Percentiles rank a stretch among this genome's conserved stretches.
phyloP scores from a whole-genome alignment of 2,888 invertebrate genomes.

The Diachrysia chrysitis region DNA sequence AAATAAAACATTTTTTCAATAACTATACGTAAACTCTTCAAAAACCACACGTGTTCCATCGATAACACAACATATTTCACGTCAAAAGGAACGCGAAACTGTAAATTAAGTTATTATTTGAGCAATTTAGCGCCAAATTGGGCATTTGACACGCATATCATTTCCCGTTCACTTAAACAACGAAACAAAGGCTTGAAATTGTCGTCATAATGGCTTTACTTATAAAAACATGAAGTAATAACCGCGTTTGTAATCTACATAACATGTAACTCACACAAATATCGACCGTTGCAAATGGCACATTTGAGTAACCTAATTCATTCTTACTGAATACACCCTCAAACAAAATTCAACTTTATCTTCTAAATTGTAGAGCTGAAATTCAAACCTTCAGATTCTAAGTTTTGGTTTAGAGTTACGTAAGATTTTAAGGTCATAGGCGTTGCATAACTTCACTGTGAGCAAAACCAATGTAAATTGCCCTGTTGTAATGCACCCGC shows the following conservation, averaged over 20 bases:
- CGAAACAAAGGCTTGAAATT: slow-evolving; percentile 44
- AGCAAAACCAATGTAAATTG: slow-evolving; percentile 69
- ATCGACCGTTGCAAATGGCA: slow-evolving; percentile 66
- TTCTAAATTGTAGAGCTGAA: slow-evolving; percentile 29
- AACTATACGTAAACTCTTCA: too few relatives aligned
- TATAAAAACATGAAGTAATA: slow-evolving; percentile 52
- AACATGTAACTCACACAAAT: slow-evolving; percentile 47
- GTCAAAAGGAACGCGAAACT: not conserved
- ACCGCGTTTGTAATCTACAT: slow-evolving; percentile 55
- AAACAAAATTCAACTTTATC: slow-evolving; percentile 53
- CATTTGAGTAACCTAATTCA: slow-evolving; percentile 78
- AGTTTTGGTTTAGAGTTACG: slow-evolving; percentile 81
- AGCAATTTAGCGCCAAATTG: slow-evolving; percentile 23
- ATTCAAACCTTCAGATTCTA: slow-evolving; percentile 42
- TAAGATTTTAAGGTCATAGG: slow-evolving; percentile 83
- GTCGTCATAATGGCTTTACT: slow-evolving; percentile 37
- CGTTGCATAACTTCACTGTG: slow-evolving; percentile 79
- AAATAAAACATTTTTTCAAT: too few relatives aligned
- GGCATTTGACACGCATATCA: slow-evolving; percentile 23
- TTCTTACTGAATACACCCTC: slow-evolving; percentile 43
- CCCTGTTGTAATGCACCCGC: slow-evolving; percentile 63
- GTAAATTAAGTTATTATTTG: slow-evolving; percentile 3
- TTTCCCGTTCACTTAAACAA: slow-evolving; percentile 36
- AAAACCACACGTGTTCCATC: not conserved
- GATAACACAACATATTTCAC: not conserved